Conservation (phyloP, 1,140 invertebrate genomes). For the Drosophila mayri region DNA sequence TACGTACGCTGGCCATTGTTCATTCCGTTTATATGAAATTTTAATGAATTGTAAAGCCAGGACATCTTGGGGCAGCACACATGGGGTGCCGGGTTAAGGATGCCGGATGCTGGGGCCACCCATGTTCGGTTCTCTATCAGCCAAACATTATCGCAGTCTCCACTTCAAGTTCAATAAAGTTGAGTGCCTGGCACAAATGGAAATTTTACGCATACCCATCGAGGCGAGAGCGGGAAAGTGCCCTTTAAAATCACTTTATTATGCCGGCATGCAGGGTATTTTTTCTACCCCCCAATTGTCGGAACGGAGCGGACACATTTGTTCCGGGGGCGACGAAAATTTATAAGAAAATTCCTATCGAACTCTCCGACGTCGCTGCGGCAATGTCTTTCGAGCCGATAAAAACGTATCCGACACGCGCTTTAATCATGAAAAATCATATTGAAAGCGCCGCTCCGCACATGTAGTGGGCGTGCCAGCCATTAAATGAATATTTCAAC, state of each 20-base stretch:
- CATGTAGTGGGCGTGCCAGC: slow-evolving; percentile 38
- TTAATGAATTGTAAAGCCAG: slow-evolving; percentile 73
- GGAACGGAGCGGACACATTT: slow-evolving; percentile 69
- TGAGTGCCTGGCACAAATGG: slow-evolving; percentile 77
- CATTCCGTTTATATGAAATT: slow-evolving; percentile 66
- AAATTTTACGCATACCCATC: slow-evolving; percentile 71
- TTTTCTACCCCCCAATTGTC: not conserved
- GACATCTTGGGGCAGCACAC: slow-evolving; percentile 46
- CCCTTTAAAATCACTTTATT: slow-evolving; percentile 84
- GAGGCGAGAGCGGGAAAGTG: slow-evolving; percentile 66
- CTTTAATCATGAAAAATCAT: slow-evolving; percentile 82
- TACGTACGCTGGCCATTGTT: slow-evolving; percentile 41
- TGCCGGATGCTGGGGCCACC: no score
- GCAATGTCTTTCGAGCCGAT: slow-evolving; percentile 69
- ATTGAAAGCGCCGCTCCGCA: slow-evolving; percentile 45
- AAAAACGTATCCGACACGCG: slow-evolving; percentile 68
- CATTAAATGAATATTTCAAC: slow-evolving; percentile 80
- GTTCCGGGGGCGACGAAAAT: slow-evolving; percentile 66
- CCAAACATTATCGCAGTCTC: slow-evolving; percentile 54
- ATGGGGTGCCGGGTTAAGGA: slow-evolving; percentile 10
- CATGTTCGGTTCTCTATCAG: slow-evolving; percentile 19
- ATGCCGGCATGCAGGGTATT: slow-evolving; percentile 64
- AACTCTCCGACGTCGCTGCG: slow-evolving; percentile 36
- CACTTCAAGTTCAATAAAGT: slow-evolving; percentile 81
- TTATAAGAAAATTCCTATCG: slow-evolving; percentile 78